These are phyloP conservation scores for Vesta saturnalis DNA, from an alignment of 2,888 invertebrate species.

Conservation along the genomic window DNA sequence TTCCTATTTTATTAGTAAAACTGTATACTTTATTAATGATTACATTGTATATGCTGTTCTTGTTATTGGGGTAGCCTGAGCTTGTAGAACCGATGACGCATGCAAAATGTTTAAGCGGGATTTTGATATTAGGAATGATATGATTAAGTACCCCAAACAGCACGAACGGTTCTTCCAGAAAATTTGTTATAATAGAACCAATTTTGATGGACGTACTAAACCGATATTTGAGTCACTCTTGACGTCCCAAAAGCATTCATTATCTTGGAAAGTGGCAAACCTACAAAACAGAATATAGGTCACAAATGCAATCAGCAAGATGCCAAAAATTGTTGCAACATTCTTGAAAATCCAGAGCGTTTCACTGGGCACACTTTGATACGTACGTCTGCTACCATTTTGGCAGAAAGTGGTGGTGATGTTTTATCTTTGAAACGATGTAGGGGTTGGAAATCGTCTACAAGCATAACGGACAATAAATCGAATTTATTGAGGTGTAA, in stretches of 20 bases:
- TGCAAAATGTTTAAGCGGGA: not conserved
- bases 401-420: not conserved
- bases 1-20: too few relatives aligned
- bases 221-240: not conserved
- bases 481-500: too few relatives aligned
- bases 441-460: not conserved
- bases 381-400: not conserved
- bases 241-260: not conserved
- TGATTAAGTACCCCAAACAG: not conserved
- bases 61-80: slow-evolving; percentile 1
- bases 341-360: too few relatives aligned
- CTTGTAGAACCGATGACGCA: slow-evolving; percentile 1
- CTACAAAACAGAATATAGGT: slow-evolving; percentile 5
- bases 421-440: not conserved
- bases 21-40: too few relatives aligned
- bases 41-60: slow-evolving; percentile 4
- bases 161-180: slow-evolving; percentile 7
- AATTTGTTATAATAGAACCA: slow-evolving; percentile 7
- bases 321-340: not conserved
- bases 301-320: not conserved
- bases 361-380: not conserved
- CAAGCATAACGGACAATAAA: too few relatives aligned
- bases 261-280: not conserved
- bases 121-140: too few relatives aligned
- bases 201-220: not conserved